Percentiles rank a stretch among this genome's conserved stretches.
These are phyloP conservation scores for Eunapius fragilis DNA, from an alignment of 37 sponge, comb jelly and placozoan genomes.

Conservation along the genomic window DNA sequence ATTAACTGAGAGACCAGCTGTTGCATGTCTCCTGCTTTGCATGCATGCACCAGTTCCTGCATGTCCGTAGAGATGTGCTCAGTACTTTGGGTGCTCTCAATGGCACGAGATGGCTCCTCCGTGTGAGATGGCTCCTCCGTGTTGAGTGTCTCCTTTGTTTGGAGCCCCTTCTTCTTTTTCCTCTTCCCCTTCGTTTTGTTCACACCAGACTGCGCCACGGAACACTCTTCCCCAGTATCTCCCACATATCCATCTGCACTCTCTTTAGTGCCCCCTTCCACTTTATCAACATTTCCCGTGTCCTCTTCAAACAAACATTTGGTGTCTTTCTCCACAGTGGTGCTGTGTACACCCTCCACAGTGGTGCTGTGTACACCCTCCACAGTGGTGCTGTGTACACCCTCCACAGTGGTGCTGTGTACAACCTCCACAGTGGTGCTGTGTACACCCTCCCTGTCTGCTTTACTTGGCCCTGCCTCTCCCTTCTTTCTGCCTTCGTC, in stretches of 20 bases:
- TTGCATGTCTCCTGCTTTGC: conserved; percentile 5
- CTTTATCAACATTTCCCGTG: neutral
- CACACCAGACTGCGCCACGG: neutral
- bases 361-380: too few relatives aligned
- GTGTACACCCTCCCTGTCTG: neutral
- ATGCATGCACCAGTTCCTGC: neutral
- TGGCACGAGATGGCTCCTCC: neutral
- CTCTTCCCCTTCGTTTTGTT: conserved; percentile 6
- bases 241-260: neutral
- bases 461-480: neutral
- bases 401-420: too few relatives aligned
- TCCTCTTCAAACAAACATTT: neutral
- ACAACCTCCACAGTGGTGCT: too few relatives aligned
- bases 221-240: neutral
- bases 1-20: neutral
- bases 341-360: too few relatives aligned
- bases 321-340: neutral
- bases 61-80: neutral
- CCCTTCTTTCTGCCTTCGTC: neutral
- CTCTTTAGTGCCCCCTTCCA: neutral
- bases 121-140: neutral
- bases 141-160: neutral
- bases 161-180: neutral
- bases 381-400: too few relatives aligned
- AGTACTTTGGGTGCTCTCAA: neutral